Evolutionary conservation across 2,888 invertebrate species (phyloP).

Genomic region (Vanessa cardui): DNA sequence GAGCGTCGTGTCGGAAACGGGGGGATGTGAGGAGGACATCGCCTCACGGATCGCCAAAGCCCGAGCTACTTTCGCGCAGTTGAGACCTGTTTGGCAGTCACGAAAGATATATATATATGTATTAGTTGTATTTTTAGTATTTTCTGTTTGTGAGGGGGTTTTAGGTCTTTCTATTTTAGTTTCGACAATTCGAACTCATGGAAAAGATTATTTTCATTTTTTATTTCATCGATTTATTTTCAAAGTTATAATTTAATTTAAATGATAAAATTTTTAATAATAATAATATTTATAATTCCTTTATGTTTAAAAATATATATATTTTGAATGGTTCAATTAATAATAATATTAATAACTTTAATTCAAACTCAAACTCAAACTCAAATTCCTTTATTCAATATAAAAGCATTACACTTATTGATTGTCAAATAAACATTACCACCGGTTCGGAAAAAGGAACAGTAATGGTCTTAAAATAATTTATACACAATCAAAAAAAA

Average conservation of each 20-base stretch:
- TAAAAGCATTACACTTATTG: conserved; percentile 74
- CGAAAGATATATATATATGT: conserved; percentile 74
- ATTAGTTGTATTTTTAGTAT: conserved; percentile 45
- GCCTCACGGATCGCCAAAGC: too few species aligned
- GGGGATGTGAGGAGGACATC: too few species aligned
- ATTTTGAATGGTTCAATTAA: conserved; percentile 81
- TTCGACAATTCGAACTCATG: conserved; percentile 82
- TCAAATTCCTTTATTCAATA: too few species aligned
- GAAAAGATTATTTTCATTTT: conserved; percentile 86
- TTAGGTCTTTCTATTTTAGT: conserved; percentile 85
- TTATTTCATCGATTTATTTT: too few species aligned
- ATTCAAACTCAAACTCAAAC: conserved; percentile 64
- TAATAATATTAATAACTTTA: conserved; percentile 77
- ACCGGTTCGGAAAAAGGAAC: too few species aligned
- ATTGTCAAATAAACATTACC: too few species aligned
- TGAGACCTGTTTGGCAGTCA: too few species aligned
- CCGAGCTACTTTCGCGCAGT: too few species aligned
- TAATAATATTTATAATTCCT: conserved; percentile 76
- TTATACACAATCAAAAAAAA: too few species aligned
- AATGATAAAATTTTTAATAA: conserved; percentile 77
- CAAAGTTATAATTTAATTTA: conserved; percentile 74
- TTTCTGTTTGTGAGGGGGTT: conserved; percentile 84
- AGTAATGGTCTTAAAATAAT: too few species aligned
- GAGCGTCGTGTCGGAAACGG: too few species aligned
- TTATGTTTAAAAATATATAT: conserved; percentile 76